A percentile compares a stretch with the other conserved stretches of the same genome.
These are phyloP conservation scores for Oryzias melastigma DNA, from an alignment of 2,113 vertebrate species.

Conservation along the genomic window DNA sequence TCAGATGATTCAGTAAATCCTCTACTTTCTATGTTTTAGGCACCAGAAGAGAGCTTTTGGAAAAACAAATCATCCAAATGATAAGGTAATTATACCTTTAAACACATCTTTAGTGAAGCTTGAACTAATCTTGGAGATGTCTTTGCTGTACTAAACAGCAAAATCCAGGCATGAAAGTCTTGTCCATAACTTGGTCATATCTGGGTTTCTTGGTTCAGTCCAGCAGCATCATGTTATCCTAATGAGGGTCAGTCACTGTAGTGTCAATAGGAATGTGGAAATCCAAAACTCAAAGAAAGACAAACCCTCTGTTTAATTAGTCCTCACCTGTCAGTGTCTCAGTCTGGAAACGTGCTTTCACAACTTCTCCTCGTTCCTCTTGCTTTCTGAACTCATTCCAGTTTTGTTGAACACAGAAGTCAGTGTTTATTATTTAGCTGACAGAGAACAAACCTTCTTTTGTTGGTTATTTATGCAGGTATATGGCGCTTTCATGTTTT, in stretches of 20 bases:
- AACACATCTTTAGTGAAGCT: conserved; percentile 28
- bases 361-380: neutral
- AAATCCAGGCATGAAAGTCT: conserved; percentile 9
- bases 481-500: neutral
- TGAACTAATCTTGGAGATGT: conserved; percentile 4
- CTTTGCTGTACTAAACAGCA: conserved; percentile 31
- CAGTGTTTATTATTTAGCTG: neutral
- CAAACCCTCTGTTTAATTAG: neutral
- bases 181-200: conserved; percentile 40
- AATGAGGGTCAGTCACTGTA: conserved; percentile 31
- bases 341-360: conserved; percentile 16
- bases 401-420: conserved; percentile 18
- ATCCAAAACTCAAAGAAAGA: conserved; percentile 21
- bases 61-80: conserved; percentile 59
- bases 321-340: neutral
- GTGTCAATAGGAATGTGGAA: conserved; percentile 40
- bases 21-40: conserved; percentile 45
- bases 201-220: conserved; percentile 49
- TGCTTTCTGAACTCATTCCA: conserved; percentile 1
- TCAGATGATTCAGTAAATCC: too few species aligned
- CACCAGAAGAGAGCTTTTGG: conserved; percentile 64
- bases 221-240: conserved; percentile 45
- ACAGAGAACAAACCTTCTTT: neutral
- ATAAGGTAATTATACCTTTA: conserved; percentile 64
- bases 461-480: neutral